A percentile compares a stretch with the other conserved stretches of the same genome.
These are phyloP conservation scores for Scophthalmus maximus DNA, from an alignment of 2,113 vertebrate genomes.

Conservation along the genomic window DNA sequence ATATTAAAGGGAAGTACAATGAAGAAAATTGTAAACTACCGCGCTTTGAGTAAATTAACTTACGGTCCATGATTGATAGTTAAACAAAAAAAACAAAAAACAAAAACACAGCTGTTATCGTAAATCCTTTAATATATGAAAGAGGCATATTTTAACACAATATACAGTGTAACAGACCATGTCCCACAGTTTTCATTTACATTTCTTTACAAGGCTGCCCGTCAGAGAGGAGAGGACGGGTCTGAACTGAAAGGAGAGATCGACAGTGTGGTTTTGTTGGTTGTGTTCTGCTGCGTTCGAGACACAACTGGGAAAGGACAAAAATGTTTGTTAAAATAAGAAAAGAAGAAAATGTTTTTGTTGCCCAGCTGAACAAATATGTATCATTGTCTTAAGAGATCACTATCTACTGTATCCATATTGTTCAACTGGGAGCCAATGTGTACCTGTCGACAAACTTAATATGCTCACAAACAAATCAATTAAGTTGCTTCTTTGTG, in stretches of 20 bases:
- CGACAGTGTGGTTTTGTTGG: conserved; percentile 1
- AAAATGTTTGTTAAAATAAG: neutral
- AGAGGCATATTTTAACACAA: conserved; percentile 79
- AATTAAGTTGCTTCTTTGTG: conserved; percentile 17
- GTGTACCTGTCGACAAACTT: neutral
- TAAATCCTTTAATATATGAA: conserved; percentile 85
- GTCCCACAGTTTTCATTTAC: conserved; percentile 76
- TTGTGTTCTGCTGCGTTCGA: conserved; percentile 2
- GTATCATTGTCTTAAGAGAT: conserved; percentile 28
- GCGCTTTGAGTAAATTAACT: too few relatives aligned
- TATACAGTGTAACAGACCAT: conserved; percentile 86
- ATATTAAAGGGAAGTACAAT: too few relatives aligned
- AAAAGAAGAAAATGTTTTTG: neutral
- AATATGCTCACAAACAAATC: conserved; percentile 14
- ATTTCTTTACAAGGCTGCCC: conserved; percentile 64
- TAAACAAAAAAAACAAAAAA: neutral
- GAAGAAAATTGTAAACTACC: too few relatives aligned
- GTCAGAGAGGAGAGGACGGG: conserved; percentile 32
- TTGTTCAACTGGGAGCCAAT: neutral
- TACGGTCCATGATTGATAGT: neutral
- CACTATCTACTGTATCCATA: neutral
- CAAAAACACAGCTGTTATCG: conserved; percentile 44
- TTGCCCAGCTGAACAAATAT: conserved; percentile 8
- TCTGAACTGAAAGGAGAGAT: conserved; percentile 15
- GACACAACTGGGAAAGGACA: conserved; percentile 2